phyloP scores from a whole-genome alignment of 2,797 vertebrate genomes.

The Monodelphis domestica region DNA sequence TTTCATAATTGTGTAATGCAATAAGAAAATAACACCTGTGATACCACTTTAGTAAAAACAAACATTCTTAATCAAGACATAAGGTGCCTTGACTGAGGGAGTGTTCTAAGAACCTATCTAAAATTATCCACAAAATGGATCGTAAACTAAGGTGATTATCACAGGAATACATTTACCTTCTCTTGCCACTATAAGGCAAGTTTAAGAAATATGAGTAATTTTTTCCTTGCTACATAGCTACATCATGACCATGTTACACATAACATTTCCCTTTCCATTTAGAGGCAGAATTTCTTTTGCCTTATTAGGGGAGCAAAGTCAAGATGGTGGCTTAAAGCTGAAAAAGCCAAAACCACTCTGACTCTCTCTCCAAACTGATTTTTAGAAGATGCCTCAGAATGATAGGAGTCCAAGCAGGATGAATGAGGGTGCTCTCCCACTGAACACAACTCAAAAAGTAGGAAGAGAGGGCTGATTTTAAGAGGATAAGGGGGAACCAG shows the following conservation, averaged over 20 bases:
- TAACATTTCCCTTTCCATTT: constrained; percentile 18
- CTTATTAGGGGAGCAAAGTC: too few relatives aligned
- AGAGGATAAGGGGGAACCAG: too few relatives aligned
- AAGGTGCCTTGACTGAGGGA: background rate
- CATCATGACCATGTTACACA: background rate
- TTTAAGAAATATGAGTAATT: background rate
- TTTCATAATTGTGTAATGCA: background rate
- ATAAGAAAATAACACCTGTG: background rate
- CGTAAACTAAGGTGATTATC: background rate
- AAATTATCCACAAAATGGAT: background rate
- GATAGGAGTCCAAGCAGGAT: too few relatives aligned
- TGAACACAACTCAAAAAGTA: too few relatives aligned
- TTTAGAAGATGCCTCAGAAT: too few relatives aligned
- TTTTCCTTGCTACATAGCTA: background rate
- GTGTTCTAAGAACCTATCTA: background rate
- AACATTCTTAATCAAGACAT: too few relatives aligned
- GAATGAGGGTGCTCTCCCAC: too few relatives aligned
- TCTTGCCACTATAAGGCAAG: background rate
- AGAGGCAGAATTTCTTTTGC: constrained; percentile 42
- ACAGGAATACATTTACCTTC: background rate
- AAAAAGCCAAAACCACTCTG: too few relatives aligned
- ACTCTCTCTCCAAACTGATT: too few relatives aligned
- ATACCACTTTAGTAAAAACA: background rate
- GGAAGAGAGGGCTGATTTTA: too few relatives aligned
- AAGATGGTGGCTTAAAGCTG: too few relatives aligned